Conservation (phyloP, 2,888 invertebrate species). For the Epistrophe eligans region DNA sequence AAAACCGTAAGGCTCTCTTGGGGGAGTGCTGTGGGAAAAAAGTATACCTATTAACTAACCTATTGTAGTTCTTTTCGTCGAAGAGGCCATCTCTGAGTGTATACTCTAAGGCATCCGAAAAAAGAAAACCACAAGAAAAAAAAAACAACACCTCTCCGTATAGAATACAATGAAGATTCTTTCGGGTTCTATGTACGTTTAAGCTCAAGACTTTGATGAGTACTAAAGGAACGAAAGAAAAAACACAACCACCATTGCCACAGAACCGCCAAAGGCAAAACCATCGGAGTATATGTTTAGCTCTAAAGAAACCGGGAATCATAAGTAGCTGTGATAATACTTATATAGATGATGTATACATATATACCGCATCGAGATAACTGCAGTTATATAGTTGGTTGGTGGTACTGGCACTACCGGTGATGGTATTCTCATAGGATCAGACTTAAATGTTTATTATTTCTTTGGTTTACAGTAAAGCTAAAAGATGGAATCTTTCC, state of each 20-base stretch:
- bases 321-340: slow-evolving; percentile 72
- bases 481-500: slow-evolving; percentile 50
- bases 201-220: slow-evolving; percentile 57
- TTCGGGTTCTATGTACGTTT: slow-evolving; percentile 57
- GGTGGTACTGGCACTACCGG: neutral
- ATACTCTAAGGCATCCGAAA: slow-evolving; percentile 45
- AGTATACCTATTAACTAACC: slow-evolving; percentile 51
- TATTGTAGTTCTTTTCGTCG: slow-evolving; percentile 40
- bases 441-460: slow-evolving; percentile 65
- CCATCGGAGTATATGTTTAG: slow-evolving; percentile 24
- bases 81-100: slow-evolving; percentile 56
- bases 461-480: slow-evolving; percentile 25
- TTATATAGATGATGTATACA: slow-evolving; percentile 60
- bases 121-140: slow-evolving; percentile 11
- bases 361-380: slow-evolving; percentile 47
- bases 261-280: slow-evolving; percentile 21
- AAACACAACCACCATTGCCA: neutral
- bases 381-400: slow-evolving; percentile 13
- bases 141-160: slow-evolving; percentile 32
- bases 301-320: slow-evolving; percentile 42
- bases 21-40: slow-evolving; percentile 2
- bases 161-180: slow-evolving; percentile 44
- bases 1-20: slow-evolving; percentile 12
- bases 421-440: slow-evolving; percentile 22
- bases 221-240: slow-evolving; percentile 21